Conservation (phyloP, 2,888 invertebrate species). For the Folsomia candida region DNA sequence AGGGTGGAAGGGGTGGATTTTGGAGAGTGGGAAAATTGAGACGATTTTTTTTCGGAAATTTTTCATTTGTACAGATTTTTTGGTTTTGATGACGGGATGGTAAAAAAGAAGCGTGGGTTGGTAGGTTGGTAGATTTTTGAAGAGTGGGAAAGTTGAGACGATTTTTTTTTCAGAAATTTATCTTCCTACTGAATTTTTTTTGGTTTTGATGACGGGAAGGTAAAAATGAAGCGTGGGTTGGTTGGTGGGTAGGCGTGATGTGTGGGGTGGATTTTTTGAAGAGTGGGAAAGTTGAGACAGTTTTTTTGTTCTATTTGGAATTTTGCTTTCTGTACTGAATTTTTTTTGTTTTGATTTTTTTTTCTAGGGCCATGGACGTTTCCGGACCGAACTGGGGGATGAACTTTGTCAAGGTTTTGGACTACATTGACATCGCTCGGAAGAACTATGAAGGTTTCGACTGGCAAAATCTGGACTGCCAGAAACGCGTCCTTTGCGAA, state of each 20-base stretch:
- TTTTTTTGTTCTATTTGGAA: background rate
- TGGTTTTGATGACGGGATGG: slow-evolving; percentile 2
- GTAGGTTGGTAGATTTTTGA: too few relatives aligned
- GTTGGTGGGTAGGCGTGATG: too few relatives aligned
- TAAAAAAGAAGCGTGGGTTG: too few relatives aligned
- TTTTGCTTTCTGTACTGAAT: background rate
- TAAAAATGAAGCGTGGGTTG: too few relatives aligned
- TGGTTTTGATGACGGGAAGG: slow-evolving; percentile 2
- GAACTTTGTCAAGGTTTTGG: slow-evolving; percentile 45
- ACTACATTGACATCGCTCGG: slow-evolving; percentile 49
- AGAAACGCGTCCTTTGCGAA: slow-evolving; percentile 50
- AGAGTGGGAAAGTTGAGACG: too few relatives aligned
- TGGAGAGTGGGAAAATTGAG: too few relatives aligned
- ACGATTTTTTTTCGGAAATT: too few relatives aligned
- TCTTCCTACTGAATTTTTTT: too few relatives aligned
- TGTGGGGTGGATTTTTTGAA: too few relatives aligned
- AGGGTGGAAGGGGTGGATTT: too few relatives aligned
- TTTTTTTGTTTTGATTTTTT: background rate
- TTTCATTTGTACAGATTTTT: too few relatives aligned
- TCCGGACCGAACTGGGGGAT: slow-evolving; percentile 31
- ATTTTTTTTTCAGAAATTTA: too few relatives aligned
- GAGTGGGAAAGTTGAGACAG: slow-evolving; percentile 9
- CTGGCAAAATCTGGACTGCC: slow-evolving; percentile 50
- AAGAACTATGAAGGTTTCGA: slow-evolving; percentile 51
- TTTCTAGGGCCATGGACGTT: slow-evolving; percentile 41